phyloP scores from a whole-genome alignment of 2,888 invertebrate genomes.

The Tachystola acroxantha region DNA sequence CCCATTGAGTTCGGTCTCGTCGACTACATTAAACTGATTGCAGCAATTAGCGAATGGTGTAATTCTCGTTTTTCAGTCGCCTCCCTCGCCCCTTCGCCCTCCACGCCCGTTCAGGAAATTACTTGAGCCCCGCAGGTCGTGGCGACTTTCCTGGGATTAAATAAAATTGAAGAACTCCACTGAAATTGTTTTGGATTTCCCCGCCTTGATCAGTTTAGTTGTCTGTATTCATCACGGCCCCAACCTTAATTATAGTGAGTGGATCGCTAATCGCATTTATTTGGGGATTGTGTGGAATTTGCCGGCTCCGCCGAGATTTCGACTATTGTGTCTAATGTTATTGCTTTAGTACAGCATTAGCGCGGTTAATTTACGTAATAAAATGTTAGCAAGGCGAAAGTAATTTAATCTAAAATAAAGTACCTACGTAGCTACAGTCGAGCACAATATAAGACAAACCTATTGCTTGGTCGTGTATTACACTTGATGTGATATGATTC shows the following conservation, averaged over 20 bases:
- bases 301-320: slow-evolving; percentile 13
- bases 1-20: slow-evolving; percentile 58
- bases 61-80: slow-evolving; percentile 71
- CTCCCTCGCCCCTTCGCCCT: slow-evolving; percentile 30
- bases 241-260: slow-evolving; percentile 59
- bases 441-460: too few relatives aligned
- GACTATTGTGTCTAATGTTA: slow-evolving; percentile 13
- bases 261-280: slow-evolving; percentile 57
- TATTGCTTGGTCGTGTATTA: too few relatives aligned
- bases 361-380: slow-evolving; percentile 3
- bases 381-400: not conserved
- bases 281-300: slow-evolving; percentile 27
- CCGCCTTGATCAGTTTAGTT: slow-evolving; percentile 50
- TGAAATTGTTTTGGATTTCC: slow-evolving; percentile 68
- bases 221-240: slow-evolving; percentile 44
- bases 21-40: slow-evolving; percentile 77
- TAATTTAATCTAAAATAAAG: not conserved
- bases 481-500: too few relatives aligned
- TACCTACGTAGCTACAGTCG: too few relatives aligned
- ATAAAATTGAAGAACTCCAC: slow-evolving; percentile 68
- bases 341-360: slow-evolving; percentile 9
- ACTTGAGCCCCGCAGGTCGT: slow-evolving; percentile 64
- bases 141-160: slow-evolving; percentile 62
- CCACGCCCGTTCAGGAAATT: slow-evolving; percentile 57
- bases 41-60: slow-evolving; percentile 75